phyloP scores from a whole-genome alignment of 2,797 vertebrate species.

The Microhierax caerulescens region DNA sequence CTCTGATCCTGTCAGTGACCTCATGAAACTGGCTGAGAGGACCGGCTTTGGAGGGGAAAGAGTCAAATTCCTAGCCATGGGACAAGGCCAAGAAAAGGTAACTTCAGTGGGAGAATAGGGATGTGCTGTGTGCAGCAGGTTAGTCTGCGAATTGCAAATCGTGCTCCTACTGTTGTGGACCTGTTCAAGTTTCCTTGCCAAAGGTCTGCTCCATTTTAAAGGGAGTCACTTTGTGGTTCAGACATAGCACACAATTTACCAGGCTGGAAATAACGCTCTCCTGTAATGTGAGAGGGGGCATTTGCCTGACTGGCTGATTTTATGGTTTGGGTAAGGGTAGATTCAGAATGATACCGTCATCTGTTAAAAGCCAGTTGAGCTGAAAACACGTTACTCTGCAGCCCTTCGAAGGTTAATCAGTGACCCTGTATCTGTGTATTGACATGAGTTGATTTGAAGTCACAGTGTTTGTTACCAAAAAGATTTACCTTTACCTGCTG shows the following conservation, averaged over 20 bases:
- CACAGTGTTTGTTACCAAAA: neutral
- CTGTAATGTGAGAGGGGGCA: neutral
- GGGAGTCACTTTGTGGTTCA: neutral
- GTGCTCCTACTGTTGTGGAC: neutral
- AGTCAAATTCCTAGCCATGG: conserved; percentile 95
- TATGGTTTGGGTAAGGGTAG: neutral
- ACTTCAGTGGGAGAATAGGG: neutral
- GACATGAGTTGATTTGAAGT: neutral
- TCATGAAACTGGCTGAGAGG: conserved; percentile 90
- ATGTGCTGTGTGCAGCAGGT: neutral
- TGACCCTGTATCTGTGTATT: neutral
- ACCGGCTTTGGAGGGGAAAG: conserved; percentile 85
- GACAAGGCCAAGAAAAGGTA: conserved; percentile 97
- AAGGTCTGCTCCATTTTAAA: neutral
- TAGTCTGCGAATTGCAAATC: neutral
- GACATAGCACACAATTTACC: neutral
- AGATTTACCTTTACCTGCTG: neutral
- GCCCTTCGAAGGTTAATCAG: neutral
- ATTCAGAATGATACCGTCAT: neutral
- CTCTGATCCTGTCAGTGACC: conserved; percentile 90
- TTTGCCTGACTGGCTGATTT: neutral
- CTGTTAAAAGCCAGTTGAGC: neutral
- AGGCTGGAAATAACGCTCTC: neutral
- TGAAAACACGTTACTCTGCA: neutral
- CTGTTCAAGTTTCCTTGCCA: neutral